Conservation (phyloP, 2,888 invertebrate genomes). For the Norana najaformis region DNA sequence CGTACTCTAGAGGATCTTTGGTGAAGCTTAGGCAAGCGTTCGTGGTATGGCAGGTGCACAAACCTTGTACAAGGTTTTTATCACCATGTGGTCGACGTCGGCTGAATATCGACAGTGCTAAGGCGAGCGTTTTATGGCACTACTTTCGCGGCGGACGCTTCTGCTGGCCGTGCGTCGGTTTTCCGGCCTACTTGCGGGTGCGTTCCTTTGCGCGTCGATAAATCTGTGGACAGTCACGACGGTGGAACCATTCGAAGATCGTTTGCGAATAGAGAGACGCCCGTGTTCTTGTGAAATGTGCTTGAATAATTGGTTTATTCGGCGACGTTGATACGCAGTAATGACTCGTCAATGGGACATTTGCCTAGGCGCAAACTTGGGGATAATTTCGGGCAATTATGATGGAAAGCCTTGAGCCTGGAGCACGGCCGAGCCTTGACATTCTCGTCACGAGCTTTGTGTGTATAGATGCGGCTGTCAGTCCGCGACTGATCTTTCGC, state of each 20-base stretch:
- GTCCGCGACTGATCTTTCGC: neutral
- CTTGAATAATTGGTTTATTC: slow-evolving; percentile 5
- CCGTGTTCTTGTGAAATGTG: neutral
- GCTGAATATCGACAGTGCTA: neutral
- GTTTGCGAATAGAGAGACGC: neutral
- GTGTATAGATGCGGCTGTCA: neutral
- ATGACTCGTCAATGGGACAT: neutral
- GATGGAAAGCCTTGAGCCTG: neutral
- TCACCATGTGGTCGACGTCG: neutral
- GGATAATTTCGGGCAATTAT: slow-evolving; percentile 1
- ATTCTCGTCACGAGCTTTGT: neutral
- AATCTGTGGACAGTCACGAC: neutral
- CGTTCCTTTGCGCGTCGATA: neutral
- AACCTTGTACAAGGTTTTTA: neutral
- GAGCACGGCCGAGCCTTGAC: neutral
- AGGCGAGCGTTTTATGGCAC: neutral
- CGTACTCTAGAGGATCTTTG: neutral
- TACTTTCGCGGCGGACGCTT: neutral
- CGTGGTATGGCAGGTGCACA: neutral
- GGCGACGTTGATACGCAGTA: neutral
- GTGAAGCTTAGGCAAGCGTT: neutral
- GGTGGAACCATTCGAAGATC: neutral
- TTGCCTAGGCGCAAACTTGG: neutral
- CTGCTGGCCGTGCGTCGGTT: neutral
- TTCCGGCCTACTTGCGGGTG: too few relatives aligned